phyloP scores from a whole-genome alignment of 2,797 vertebrate species.

The Heteromormyrus szaboi region DNA sequence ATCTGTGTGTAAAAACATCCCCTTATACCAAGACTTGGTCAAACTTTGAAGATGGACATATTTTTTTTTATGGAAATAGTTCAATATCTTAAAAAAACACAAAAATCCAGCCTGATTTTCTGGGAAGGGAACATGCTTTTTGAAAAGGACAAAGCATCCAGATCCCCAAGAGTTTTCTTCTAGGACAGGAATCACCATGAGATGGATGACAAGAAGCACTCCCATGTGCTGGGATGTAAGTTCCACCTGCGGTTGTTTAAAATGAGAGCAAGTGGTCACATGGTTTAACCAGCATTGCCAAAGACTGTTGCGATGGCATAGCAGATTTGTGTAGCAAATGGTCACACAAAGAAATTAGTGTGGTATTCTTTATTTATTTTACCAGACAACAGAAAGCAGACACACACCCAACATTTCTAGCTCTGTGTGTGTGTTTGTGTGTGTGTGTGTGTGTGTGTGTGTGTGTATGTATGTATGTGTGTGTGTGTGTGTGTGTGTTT shows the following conservation, averaged over 20 bases:
- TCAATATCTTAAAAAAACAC: not conserved
- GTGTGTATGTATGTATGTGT: not conserved
- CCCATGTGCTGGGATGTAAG: not conserved
- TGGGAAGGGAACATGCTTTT: not conserved
- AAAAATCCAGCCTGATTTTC: not conserved
- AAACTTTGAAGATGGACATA: not conserved
- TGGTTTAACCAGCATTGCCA: not conserved
- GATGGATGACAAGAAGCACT: not conserved
- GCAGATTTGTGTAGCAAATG: not conserved
- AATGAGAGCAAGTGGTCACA: not conserved
- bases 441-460: not conserved
- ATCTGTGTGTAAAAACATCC: not conserved
- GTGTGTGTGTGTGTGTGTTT: not conserved
- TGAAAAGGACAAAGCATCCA: not conserved
- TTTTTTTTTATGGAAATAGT: not conserved
- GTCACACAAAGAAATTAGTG: not conserved
- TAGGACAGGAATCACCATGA: not conserved
- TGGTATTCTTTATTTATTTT: not conserved
- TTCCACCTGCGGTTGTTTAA: not conserved
- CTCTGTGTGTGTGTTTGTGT: not conserved
- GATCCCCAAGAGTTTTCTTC: not conserved
- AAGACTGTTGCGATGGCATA: not conserved
- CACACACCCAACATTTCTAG: not conserved
- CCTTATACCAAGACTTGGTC: not conserved
- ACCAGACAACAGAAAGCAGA: conserved; percentile 4